Percentiles rank a stretch among this genome's conserved stretches.
phyloP scores from a whole-genome alignment of 2,113 vertebrate species.

The Microtus richardsoni region DNA sequence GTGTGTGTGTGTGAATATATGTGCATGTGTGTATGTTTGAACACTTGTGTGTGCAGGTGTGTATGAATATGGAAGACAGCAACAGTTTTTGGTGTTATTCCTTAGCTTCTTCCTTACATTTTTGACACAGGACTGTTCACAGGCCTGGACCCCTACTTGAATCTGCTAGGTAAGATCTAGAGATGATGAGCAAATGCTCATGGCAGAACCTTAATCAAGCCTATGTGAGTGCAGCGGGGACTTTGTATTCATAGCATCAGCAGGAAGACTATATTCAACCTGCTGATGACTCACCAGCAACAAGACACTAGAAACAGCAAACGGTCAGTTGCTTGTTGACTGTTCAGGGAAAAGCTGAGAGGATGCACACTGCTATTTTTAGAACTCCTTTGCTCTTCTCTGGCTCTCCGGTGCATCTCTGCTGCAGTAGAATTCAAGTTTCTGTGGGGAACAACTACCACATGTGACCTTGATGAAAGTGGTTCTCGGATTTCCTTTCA shows the following conservation, averaged over 20 bases:
- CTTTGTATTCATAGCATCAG: neutral
- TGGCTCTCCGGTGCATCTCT: neutral
- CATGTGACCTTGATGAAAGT: neutral
- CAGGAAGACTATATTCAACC: neutral
- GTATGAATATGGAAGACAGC: neutral
- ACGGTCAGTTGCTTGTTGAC: neutral
- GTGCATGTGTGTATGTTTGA: neutral
- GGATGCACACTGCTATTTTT: neutral
- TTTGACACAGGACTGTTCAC: neutral
- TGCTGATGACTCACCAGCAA: neutral
- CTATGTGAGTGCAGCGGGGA: neutral
- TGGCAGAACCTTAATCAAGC: neutral
- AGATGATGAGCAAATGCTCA: neutral
- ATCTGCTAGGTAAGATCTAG: neutral
- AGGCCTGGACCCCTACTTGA: neutral
- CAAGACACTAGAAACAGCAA: neutral
- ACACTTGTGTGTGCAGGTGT: neutral
- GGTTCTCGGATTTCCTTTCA: neutral
- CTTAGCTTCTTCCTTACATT: neutral
- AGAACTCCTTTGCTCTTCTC: neutral
- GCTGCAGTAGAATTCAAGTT: neutral
- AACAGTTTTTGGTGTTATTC: neutral
- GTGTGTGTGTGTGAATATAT: neutral
- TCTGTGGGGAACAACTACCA: neutral
- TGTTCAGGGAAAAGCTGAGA: neutral